Evolutionary conservation across 2,888 invertebrate species (phyloP).

Genomic region (Blera fallax): DNA sequence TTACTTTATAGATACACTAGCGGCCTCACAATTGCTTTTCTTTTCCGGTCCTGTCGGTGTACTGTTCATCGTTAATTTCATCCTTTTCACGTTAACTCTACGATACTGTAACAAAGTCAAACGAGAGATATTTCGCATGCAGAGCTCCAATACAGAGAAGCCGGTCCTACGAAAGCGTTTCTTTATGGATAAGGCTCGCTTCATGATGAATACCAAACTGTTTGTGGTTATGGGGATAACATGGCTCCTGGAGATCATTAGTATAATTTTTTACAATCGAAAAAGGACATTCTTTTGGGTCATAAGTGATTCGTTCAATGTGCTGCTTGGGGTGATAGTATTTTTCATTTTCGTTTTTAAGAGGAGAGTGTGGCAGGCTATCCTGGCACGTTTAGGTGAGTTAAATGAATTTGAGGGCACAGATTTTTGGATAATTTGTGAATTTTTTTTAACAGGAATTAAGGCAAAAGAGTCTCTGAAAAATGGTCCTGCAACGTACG

Average conservation of each 20-base stretch:
- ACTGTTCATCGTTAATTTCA: conserved; percentile 85
- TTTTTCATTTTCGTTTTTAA: conserved; percentile 89
- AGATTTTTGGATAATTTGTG: background rate
- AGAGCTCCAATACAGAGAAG: conserved; percentile 85
- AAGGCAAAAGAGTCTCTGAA: conserved; percentile 54
- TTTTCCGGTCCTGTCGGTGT: conserved; percentile 87
- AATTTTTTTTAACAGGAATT: background rate
- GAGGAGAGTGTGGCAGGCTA: conserved; percentile 85
- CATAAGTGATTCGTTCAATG: conserved; percentile 86
- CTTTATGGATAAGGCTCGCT: conserved; percentile 87
- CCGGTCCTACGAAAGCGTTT: conserved; percentile 85
- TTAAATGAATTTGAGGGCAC: background rate
- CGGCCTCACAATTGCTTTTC: conserved; percentile 83
- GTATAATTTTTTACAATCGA: conserved; percentile 83
- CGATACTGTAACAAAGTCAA: conserved; percentile 88
- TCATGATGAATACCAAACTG: conserved; percentile 87
- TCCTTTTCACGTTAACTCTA: conserved; percentile 87
- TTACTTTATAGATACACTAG: conserved; percentile 75
- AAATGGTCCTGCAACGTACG: conserved; percentile 72
- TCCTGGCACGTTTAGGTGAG: conserved; percentile 84
- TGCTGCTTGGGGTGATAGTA: conserved; percentile 88
- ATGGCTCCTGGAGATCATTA: conserved; percentile 87
- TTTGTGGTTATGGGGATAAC: conserved; percentile 91
- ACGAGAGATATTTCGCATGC: conserved; percentile 88
- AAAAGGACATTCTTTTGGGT: conserved; percentile 82